Conservation (phyloP, 2,113 vertebrate species). For the Jaculus jaculus region DNA sequence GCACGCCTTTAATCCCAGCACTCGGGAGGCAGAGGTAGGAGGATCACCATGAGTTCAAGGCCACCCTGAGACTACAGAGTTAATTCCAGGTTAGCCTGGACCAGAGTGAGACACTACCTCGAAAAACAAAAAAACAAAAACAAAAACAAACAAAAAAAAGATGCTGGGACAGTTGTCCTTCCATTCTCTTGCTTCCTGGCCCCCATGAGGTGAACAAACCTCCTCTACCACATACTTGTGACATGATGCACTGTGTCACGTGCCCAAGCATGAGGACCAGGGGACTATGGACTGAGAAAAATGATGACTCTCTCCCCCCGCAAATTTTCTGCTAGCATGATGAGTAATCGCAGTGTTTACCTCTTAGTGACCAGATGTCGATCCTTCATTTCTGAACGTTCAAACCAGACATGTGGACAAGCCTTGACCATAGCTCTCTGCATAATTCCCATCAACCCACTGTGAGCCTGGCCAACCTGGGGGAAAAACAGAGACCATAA, state of each 20-base stretch:
- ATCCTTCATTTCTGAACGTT: constrained; percentile 95
- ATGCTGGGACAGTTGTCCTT: not conserved
- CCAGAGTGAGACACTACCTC: too few relatives aligned
- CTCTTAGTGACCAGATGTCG: constrained; percentile 93
- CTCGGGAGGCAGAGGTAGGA: too few relatives aligned
- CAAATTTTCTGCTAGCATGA: not conserved
- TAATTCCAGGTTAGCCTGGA: too few relatives aligned
- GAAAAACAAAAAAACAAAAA: too few relatives aligned
- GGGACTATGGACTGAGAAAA: too few relatives aligned
- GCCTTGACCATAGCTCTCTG: constrained; percentile 94
- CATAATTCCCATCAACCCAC: constrained; percentile 94
- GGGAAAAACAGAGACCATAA: constrained; percentile 38
- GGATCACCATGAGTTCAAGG: too few relatives aligned
- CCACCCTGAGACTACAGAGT: too few relatives aligned
- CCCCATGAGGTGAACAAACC: not conserved
- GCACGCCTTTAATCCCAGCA: too few relatives aligned
- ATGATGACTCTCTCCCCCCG: too few relatives aligned
- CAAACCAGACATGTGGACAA: constrained; percentile 98
- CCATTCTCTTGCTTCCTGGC: not conserved
- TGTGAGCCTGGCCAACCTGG: constrained; percentile 95
- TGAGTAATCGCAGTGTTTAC: constrained; percentile 79
- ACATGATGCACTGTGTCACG: too few relatives aligned
- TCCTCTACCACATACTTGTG: not conserved
- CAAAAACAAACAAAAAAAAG: too few relatives aligned
- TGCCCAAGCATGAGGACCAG: not conserved